Conservation (phyloP, 2,888 invertebrate genomes). For the Pseudeuparius sepicola region DNA sequence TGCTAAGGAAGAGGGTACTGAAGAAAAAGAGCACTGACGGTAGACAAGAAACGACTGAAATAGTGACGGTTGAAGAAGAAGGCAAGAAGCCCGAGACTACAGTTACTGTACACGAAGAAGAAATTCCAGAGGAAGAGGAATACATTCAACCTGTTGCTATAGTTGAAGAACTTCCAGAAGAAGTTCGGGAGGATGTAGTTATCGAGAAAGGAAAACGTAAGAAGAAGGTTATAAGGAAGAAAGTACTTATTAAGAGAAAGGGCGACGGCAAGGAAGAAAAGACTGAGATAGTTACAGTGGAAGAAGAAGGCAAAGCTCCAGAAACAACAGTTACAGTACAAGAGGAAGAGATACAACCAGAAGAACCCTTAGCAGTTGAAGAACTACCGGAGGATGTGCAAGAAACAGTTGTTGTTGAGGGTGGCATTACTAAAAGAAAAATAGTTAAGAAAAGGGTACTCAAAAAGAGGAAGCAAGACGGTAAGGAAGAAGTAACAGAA, state of each 20-base stretch:
- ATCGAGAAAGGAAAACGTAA: conserved; percentile 23
- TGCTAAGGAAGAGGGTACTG: conserved; percentile 21
- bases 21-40: conserved; percentile 22
- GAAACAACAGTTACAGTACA: conserved; percentile 29
- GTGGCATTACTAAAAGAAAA: conserved; percentile 25
- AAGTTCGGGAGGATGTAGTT: conserved; percentile 30
- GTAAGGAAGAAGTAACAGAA: conserved; percentile 33
- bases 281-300: conserved; percentile 32
- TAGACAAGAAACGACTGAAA: conserved; percentile 32
- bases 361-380: conserved; percentile 12
- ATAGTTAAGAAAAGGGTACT: conserved; percentile 35
- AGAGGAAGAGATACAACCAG: too few relatives aligned
- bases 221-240: conserved; percentile 34
- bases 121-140: conserved; percentile 13
- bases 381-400: conserved; percentile 25
- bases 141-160: conserved; percentile 10
- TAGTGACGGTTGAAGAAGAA: conserved; percentile 34
- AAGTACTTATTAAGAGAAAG: conserved; percentile 36
- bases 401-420: conserved; percentile 37
- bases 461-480: conserved; percentile 35
- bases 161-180: conserved; percentile 37
- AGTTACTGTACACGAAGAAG: conserved; percentile 27
- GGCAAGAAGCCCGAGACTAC: conserved; percentile 26
- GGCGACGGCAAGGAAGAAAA: conserved; percentile 30
- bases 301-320: conserved; percentile 33